A percentile compares a stretch with the other conserved stretches of the same genome.
Conservation (phyloP, 2,113 vertebrate species). For the Neolamprologus ventralis region DNA sequence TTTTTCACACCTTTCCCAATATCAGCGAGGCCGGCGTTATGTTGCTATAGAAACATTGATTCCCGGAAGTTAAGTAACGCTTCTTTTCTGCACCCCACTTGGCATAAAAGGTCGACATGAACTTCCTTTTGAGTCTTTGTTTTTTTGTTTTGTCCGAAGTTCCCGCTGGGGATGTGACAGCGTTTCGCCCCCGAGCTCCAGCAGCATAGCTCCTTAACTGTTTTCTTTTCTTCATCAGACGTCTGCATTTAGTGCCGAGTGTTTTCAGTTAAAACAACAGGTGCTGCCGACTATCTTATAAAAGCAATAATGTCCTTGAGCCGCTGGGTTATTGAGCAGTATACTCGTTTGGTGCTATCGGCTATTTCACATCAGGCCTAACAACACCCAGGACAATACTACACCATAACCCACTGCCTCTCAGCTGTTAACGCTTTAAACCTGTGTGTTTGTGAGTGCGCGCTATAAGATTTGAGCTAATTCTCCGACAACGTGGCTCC, state of each 20-base stretch:
- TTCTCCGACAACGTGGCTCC: slow-evolving; percentile 1
- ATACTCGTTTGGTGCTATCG: neutral
- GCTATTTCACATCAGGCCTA: slow-evolving; percentile 18
- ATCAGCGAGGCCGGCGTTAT: neutral
- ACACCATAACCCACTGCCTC: neutral
- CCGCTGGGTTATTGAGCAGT: neutral
- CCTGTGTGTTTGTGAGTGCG: neutral
- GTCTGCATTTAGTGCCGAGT: neutral
- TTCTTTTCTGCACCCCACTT: slow-evolving; percentile 1
- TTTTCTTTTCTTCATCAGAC: neutral
- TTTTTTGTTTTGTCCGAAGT: neutral
- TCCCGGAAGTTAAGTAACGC: slow-evolving; percentile 23
- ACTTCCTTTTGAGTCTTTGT: neutral
- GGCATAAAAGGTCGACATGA: neutral
- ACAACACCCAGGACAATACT: slow-evolving; percentile 26
- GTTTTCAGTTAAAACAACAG: slow-evolving; percentile 32
- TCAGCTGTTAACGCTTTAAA: neutral
- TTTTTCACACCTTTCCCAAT: slow-evolving; percentile 53
- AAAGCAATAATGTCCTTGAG: slow-evolving; percentile 31
- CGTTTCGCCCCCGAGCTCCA: neutral
- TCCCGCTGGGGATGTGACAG: accelerated
- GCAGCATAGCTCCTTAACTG: neutral
- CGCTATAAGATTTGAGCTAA: neutral
- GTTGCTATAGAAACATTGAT: slow-evolving; percentile 56
- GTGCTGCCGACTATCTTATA: neutral